Conservation (phyloP, 2,113 vertebrate genomes). For the Strigops habroptila region DNA sequence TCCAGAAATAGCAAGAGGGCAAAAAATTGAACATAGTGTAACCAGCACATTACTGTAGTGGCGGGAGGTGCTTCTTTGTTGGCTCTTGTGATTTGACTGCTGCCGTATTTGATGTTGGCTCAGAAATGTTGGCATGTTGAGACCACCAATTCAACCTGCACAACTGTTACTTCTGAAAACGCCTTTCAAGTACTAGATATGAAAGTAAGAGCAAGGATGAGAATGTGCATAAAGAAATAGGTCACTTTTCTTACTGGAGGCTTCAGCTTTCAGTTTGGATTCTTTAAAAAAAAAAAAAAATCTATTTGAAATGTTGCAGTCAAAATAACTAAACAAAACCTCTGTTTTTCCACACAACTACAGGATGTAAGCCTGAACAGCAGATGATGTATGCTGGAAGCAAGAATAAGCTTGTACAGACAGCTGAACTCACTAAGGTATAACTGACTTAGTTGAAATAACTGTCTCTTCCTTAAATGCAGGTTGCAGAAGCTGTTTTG, state of each 20-base stretch:
- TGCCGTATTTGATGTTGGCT: neutral
- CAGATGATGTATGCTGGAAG: conserved; percentile 99
- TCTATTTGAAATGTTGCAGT: neutral
- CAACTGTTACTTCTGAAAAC: neutral
- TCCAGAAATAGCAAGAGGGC: neutral
- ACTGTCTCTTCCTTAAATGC: neutral
- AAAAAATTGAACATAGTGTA: neutral
- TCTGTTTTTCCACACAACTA: neutral
- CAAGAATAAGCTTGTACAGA: conserved; percentile 94
- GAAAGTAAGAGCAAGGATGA: neutral
- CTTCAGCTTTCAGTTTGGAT: neutral
- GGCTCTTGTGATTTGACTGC: neutral
- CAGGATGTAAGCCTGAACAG: conserved; percentile 93
- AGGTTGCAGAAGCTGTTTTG: neutral
- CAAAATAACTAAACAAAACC: neutral
- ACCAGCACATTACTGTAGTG: neutral
- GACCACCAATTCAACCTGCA: neutral
- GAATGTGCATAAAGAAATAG: neutral
- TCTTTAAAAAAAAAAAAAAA: neutral
- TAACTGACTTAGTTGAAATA: neutral
- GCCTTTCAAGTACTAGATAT: neutral
- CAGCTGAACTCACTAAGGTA: conserved; percentile 92
- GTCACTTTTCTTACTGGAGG: neutral
- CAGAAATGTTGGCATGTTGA: neutral
- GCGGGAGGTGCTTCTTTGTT: neutral